Percentiles rank a stretch among this genome's conserved stretches.
Conservation (phyloP, 2,113 vertebrate genomes). For the Corydoras maculifer region DNA sequence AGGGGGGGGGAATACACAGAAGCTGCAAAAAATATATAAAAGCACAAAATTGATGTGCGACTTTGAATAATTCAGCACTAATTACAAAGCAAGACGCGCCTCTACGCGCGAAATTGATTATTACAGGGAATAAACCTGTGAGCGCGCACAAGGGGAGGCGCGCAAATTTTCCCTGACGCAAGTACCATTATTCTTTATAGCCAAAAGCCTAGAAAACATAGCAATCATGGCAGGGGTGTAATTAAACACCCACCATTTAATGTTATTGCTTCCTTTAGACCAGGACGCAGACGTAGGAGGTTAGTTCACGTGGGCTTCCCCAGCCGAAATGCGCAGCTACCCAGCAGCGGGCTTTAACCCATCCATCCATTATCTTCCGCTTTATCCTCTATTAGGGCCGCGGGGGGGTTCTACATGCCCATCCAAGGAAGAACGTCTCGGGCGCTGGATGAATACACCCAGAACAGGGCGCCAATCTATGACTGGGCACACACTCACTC, state of each 20-base stretch:
- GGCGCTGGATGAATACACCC: too few relatives aligned
- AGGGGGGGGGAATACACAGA: too few relatives aligned
- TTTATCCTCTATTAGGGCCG: too few relatives aligned
- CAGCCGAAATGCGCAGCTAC: not conserved
- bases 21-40: too few relatives aligned
- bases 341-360: not conserved
- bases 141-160: not conserved
- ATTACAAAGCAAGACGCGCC: not conserved
- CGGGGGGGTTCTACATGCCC: too few relatives aligned
- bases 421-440: too few relatives aligned
- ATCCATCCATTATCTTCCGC: too few relatives aligned
- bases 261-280: conserved; percentile 37
- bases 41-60: too few relatives aligned
- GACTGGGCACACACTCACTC: too few relatives aligned
- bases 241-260: conserved; percentile 31
- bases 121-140: not conserved
- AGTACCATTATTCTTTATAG: not conserved
- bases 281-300: conserved; percentile 10
- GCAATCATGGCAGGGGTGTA: conserved; percentile 6
- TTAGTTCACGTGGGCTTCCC: not conserved
- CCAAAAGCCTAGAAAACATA: conserved; percentile 17
- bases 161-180: conserved; percentile 26
- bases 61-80: not conserved
- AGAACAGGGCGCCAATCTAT: too few relatives aligned
- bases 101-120: not conserved